A percentile compares a stretch with the other conserved stretches of the same genome.
phyloP scores from a whole-genome alignment of 2,888 invertebrate species.

The Lapara coniferarum region DNA sequence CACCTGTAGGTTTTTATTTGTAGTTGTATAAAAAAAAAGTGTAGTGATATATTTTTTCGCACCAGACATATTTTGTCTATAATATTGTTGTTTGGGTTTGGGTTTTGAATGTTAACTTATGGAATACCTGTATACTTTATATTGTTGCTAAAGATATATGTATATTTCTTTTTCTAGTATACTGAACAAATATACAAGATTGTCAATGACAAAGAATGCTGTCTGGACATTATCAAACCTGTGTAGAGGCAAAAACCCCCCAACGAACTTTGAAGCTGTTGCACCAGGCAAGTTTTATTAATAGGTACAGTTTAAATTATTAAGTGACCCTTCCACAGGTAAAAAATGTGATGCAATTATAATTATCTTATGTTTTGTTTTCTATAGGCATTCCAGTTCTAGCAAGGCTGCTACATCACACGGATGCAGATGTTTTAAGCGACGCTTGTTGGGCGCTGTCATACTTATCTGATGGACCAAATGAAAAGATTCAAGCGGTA shows the following conservation, averaged over 20 bases:
- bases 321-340: background rate
- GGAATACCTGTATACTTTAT: background rate
- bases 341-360: background rate
- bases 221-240: conserved; percentile 99
- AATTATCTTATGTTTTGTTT: conserved; percentile 16
- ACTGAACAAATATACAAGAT: conserved; percentile 89
- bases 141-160: background rate
- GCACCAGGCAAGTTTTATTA: conserved; percentile 71
- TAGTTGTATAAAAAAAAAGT: too few relatives aligned
- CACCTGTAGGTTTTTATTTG: too few relatives aligned
- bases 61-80: too few relatives aligned
- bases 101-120: background rate
- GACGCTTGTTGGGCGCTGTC: conserved; percentile 99
- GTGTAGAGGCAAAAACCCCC: conserved; percentile 98
- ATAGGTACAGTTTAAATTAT: conserved; percentile 15
- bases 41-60: too few relatives aligned
- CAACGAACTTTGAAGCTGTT: conserved; percentile 94
- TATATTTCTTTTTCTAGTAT: conserved; percentile 83
- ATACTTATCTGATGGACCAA: conserved; percentile 97
- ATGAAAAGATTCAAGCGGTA: conserved; percentile 98
- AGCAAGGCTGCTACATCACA: conserved; percentile 93
- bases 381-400: conserved; percentile 91
- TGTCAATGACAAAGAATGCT: conserved; percentile 97
- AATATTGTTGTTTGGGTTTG: too few relatives aligned
- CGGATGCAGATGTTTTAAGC: conserved; percentile 94